Conservation (phyloP, 2,113 vertebrate species). For the Actinemys pallida region DNA sequence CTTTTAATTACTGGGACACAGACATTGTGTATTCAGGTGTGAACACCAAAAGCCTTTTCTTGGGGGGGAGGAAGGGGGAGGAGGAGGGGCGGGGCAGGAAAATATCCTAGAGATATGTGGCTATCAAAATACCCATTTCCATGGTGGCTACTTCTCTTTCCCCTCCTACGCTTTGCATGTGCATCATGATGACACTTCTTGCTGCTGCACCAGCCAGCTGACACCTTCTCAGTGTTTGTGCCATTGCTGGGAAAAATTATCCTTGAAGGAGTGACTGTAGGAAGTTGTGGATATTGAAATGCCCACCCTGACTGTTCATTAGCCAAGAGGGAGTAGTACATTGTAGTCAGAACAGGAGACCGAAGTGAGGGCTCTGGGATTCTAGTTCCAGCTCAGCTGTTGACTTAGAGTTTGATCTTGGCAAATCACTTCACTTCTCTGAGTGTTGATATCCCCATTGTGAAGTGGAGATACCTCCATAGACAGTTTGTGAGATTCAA, state of each 20-base stretch:
- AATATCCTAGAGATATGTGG: neutral
- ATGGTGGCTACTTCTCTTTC: neutral
- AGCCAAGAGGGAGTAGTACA: neutral
- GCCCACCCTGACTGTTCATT: neutral
- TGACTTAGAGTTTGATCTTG: neutral
- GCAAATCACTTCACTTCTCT: neutral
- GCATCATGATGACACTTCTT: neutral
- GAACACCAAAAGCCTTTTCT: neutral
- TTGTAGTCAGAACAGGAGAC: neutral
- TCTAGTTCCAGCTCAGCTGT: neutral
- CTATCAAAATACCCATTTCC: neutral
- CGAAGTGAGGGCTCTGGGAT: neutral
- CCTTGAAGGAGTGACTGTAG: neutral
- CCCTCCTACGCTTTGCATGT: neutral
- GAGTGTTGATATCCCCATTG: neutral
- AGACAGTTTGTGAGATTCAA: rapidly evolving
- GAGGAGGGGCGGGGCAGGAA: neutral
- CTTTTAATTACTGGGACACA: constrained; percentile 96
- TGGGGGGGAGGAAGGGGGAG: too few relatives aligned
- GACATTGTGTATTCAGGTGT: constrained; percentile 91
- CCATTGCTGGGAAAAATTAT: neutral
- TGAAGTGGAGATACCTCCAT: neutral
- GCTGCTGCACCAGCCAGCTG: neutral
- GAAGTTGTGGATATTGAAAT: neutral
- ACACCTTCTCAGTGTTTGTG: neutral